These are phyloP conservation scores for Neotoma lepida DNA, from an alignment of 2,113 vertebrate genomes.

Conservation along the genomic window DNA sequence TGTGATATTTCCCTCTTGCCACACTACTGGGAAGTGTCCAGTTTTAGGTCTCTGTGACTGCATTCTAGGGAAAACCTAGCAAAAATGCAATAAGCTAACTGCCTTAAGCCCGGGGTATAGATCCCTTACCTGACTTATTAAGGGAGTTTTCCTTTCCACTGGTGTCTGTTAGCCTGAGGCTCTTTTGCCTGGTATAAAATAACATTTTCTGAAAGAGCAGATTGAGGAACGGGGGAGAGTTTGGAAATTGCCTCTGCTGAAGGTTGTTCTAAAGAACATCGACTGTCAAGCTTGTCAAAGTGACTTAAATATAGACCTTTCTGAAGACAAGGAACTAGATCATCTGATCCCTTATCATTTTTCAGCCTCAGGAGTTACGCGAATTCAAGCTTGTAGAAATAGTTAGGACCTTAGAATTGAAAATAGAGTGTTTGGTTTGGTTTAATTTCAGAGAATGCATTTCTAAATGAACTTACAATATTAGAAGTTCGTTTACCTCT, in stretches of 20 bases:
- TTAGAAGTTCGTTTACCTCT: neutral
- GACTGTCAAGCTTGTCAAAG: slow-evolving; percentile 38
- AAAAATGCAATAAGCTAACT: neutral
- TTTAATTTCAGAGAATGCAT: slow-evolving; percentile 18
- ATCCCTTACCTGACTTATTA: neutral
- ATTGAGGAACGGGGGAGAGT: neutral
- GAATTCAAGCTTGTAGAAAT: slow-evolving; percentile 41
- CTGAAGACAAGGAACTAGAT: neutral
- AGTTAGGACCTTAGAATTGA: neutral
- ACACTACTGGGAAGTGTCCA: neutral
- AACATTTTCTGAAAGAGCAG: neutral
- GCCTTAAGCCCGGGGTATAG: neutral
- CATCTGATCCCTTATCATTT: slow-evolving; percentile 37
- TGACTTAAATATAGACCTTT: slow-evolving; percentile 39
- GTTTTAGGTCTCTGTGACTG: neutral
- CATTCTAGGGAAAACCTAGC: neutral
- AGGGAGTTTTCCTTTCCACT: neutral
- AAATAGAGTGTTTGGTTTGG: neutral
- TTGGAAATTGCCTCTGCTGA: neutral
- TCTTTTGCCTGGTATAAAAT: slow-evolving; percentile 34
- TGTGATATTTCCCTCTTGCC: neutral
- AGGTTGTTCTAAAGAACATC: slow-evolving; percentile 39
- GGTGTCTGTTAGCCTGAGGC: neutral
- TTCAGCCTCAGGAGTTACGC: neutral
- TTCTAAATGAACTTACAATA: neutral